A percentile compares a stretch with the other conserved stretches of the same genome.
Evolutionary conservation across 2,113 vertebrate species (phyloP).

Genomic region (Xiphophorus maculatus): DNA sequence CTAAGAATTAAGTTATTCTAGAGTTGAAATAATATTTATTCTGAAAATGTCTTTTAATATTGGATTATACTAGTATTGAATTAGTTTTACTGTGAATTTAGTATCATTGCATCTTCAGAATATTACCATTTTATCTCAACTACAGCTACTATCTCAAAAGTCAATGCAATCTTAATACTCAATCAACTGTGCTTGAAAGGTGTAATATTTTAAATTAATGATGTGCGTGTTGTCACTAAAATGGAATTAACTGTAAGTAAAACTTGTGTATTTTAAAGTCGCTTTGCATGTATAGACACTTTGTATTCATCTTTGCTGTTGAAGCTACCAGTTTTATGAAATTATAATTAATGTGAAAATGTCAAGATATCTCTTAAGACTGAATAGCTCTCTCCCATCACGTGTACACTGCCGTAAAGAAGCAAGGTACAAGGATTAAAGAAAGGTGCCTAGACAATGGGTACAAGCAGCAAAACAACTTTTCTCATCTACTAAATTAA

Average conservation of each 20-base stretch:
- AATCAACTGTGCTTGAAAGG: conserved; percentile 3
- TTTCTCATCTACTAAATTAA: conserved; percentile 38
- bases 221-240: neutral
- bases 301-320: neutral
- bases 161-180: conserved; percentile 28
- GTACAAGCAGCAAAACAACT: conserved; percentile 17
- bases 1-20: too few relatives aligned
- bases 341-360: conserved; percentile 49
- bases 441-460: conserved; percentile 17
- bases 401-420: too few relatives aligned
- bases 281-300: neutral
- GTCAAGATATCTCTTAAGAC: conserved; percentile 26
- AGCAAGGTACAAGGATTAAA: conserved; percentile 23
- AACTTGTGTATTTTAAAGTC: neutral
- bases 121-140: conserved; percentile 7
- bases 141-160: conserved; percentile 22
- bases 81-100: conserved; percentile 31
- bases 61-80: conserved; percentile 4
- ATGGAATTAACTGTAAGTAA: conserved; percentile 9
- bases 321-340: conserved; percentile 16
- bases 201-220: neutral
- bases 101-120: conserved; percentile 34
- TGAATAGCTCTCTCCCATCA: conserved; percentile 23
- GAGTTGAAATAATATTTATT: conserved; percentile 37
- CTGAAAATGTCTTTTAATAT: conserved; percentile 32